Conservation (phyloP, 2,888 invertebrate genomes). For the Cephalotes varians region DNA sequence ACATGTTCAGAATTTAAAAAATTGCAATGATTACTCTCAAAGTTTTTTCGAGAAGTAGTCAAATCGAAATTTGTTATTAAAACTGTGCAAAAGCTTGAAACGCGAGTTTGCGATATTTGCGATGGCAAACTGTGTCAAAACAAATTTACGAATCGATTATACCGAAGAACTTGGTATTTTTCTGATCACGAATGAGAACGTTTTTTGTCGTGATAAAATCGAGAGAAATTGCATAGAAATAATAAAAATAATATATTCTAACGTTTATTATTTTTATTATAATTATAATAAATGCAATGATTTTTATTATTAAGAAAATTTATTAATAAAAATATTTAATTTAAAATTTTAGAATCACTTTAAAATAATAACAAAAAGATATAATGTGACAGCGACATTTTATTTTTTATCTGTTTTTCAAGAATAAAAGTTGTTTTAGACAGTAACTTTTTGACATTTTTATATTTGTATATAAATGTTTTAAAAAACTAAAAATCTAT, state of each 20-base stretch:
- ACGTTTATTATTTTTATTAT: not conserved
- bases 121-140: not conserved
- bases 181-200: not conserved
- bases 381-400: not conserved
- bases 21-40: not conserved
- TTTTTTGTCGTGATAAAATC: not conserved
- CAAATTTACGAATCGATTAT: conserved; percentile 8
- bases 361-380: not conserved
- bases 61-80: conserved; percentile 6
- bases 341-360: not conserved
- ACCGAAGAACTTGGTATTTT: not conserved
- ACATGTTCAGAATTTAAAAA: conserved; percentile 1
- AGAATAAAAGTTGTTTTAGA: not conserved
- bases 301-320: not conserved
- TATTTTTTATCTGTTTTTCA: not conserved
- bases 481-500: not conserved
- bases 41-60: not conserved
- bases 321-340: not conserved
- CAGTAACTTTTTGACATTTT: not conserved
- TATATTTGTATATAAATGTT: not conserved
- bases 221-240: not conserved
- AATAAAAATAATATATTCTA: not conserved
- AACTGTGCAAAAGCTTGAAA: not conserved
- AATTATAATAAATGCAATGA: not conserved
- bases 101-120: too few relatives aligned